Percentiles rank a stretch among this genome's conserved stretches.
These are phyloP conservation scores for Clivina fossor DNA, from an alignment of 2,888 invertebrate genomes.

Conservation along the genomic window DNA sequence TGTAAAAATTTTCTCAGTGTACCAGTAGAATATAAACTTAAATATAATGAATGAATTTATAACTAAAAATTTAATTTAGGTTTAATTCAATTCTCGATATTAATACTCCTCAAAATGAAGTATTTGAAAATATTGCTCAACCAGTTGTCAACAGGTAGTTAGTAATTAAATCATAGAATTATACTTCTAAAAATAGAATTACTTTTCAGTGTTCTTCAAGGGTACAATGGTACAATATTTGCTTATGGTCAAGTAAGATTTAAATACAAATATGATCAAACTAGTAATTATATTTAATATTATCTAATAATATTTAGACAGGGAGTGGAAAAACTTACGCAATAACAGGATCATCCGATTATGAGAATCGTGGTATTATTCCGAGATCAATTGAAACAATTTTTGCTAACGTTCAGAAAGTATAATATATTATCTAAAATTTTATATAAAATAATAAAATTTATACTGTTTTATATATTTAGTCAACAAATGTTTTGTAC, in stretches of 20 bases:
- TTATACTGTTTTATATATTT: not conserved
- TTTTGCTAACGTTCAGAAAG: too few relatives aligned
- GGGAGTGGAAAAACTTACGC: conserved; percentile 60
- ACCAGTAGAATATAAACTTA: too few relatives aligned
- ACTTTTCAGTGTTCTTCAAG: conserved; percentile 53
- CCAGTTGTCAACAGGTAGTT: conserved; percentile 56
- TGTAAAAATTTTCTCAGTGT: too few relatives aligned
- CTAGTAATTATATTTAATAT: conserved; percentile 14
- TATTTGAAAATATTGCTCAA: conserved; percentile 55
- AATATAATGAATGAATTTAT: too few relatives aligned
- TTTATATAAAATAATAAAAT: conserved; percentile 6
- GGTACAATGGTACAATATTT: conserved; percentile 60
- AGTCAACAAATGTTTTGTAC: conserved; percentile 13
- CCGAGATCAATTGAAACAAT: conserved; percentile 57
- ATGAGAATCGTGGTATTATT: conserved; percentile 55
- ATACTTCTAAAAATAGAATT: conserved; percentile 10
- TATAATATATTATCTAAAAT: not conserved
- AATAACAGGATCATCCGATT: conserved; percentile 55
- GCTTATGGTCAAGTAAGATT: conserved; percentile 59
- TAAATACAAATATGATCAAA: too few relatives aligned
- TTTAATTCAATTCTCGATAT: conserved; percentile 55
- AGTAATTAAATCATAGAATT: conserved; percentile 8
- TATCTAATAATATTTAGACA: conserved; percentile 54
- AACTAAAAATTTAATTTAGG: too few relatives aligned
- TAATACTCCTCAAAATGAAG: conserved; percentile 48